Conservation (phyloP, 2,888 invertebrate genomes). For the Norana najaformis region DNA sequence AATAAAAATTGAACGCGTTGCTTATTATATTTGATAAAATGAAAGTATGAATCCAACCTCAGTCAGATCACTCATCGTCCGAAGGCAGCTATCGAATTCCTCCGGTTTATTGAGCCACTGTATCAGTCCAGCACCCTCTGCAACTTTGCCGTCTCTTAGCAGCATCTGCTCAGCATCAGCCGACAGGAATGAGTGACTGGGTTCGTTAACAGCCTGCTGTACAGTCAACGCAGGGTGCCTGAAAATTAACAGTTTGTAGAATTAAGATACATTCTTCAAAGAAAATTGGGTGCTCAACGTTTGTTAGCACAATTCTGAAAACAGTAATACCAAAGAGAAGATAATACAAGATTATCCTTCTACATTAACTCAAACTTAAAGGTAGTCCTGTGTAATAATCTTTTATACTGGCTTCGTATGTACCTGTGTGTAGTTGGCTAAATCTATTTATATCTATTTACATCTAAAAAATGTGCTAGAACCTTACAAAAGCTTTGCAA, state of each 20-base stretch:
- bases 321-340: too few relatives aligned
- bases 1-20: not conserved
- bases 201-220: conserved; percentile 59
- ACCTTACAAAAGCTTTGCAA: too few relatives aligned
- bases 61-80: conserved; percentile 52
- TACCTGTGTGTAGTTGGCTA: too few relatives aligned
- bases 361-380: too few relatives aligned
- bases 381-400: too few relatives aligned
- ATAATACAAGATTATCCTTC: too few relatives aligned
- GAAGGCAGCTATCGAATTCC: conserved; percentile 50
- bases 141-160: not conserved
- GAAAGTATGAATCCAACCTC: conserved; percentile 46
- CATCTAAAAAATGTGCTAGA: too few relatives aligned
- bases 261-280: not conserved
- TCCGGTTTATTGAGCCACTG: conserved; percentile 52
- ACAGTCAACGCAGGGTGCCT: conserved; percentile 56
- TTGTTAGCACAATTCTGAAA: too few relatives aligned
- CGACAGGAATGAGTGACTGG: conserved; percentile 41
- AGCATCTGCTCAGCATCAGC: conserved; percentile 21
- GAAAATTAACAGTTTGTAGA: conserved; percentile 31
- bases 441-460: too few relatives aligned
- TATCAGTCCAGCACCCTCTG: not conserved
- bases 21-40: not conserved
- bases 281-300: too few relatives aligned
- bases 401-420: too few relatives aligned